These are phyloP conservation scores for Cinara cedri DNA, from an alignment of 2,888 invertebrate genomes.

Conservation along the genomic window DNA sequence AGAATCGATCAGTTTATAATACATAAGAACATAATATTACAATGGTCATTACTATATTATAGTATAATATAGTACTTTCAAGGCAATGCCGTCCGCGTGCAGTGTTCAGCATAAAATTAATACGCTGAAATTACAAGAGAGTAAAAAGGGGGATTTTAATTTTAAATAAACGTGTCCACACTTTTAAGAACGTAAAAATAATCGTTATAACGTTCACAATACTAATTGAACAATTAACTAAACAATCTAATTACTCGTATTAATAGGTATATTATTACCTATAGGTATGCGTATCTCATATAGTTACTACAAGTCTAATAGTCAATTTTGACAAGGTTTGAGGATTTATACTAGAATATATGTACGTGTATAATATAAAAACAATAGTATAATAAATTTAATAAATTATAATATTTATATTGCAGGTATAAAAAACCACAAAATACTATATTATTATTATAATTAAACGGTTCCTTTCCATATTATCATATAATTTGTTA, in stretches of 20 bases:
- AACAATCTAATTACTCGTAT: conserved; percentile 17
- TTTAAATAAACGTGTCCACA: background rate
- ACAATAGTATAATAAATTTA: background rate
- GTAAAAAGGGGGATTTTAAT: conserved; percentile 9
- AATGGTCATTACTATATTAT: conserved; percentile 21
- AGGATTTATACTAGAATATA: background rate
- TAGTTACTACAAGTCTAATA: background rate
- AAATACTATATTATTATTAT: background rate
- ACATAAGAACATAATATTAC: conserved; percentile 6
- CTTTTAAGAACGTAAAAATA: conserved; percentile 24
- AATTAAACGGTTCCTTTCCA: background rate
- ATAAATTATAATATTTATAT: too few species aligned
- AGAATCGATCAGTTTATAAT: conserved; percentile 21
- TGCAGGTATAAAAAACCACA: too few species aligned
- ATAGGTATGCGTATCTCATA: background rate
- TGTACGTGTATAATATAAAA: background rate
- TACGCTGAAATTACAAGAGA: conserved; percentile 1
- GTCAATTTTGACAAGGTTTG: conserved; percentile 13
- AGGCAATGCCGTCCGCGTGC: conserved; percentile 3
- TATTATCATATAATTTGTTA: background rate
- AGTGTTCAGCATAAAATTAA: conserved; percentile 30
- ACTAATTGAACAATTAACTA: conserved; percentile 42
- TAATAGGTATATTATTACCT: too few species aligned
- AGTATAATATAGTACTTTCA: conserved; percentile 14
- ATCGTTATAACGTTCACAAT: background rate